These are phyloP conservation scores for Acyrthosiphon pisum DNA, from an alignment of 1,140 invertebrate species.

Conservation along the genomic window DNA sequence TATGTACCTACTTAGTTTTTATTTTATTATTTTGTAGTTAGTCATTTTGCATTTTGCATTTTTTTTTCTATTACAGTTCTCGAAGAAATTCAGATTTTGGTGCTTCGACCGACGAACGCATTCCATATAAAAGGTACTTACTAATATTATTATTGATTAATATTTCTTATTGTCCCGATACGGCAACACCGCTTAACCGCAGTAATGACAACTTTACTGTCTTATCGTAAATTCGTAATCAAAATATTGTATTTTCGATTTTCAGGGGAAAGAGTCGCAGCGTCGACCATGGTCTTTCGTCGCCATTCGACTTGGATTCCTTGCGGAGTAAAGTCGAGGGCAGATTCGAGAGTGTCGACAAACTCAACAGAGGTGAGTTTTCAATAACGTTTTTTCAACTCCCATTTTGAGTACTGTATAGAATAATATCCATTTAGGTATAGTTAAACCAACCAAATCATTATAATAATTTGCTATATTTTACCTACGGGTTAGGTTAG, in stretches of 20 bases:
- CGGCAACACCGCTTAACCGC: neutral
- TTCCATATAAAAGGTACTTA: conserved; percentile 55
- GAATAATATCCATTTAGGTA: neutral
- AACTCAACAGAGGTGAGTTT: conserved; percentile 67
- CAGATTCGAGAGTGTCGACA: conserved; percentile 78
- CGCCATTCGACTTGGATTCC: conserved; percentile 82
- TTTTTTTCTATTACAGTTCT: conserved; percentile 45
- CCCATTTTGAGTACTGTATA: neutral
- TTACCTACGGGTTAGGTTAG: too few species aligned
- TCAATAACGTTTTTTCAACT: neutral
- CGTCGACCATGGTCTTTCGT: conserved; percentile 83
- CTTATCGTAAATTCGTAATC: neutral
- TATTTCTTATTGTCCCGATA: neutral
- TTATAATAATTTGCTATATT: neutral
- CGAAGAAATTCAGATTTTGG: conserved; percentile 54
- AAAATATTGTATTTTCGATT: conserved; percentile 58
- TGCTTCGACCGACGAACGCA: neutral
- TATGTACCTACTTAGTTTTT: neutral
- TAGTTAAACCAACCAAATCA: neutral
- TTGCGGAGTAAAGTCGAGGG: conserved; percentile 83
- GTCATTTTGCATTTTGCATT: conserved; percentile 40
- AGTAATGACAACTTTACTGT: neutral
- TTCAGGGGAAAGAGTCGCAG: conserved; percentile 86
- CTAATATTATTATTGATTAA: neutral
- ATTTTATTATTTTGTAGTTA: conserved; percentile 45